Evolutionary conservation across 2,888 invertebrate genomes (phyloP), one percentile per base, ranked within the genome.

Genomic region (Synanthedon formicaeformis): DNA sequence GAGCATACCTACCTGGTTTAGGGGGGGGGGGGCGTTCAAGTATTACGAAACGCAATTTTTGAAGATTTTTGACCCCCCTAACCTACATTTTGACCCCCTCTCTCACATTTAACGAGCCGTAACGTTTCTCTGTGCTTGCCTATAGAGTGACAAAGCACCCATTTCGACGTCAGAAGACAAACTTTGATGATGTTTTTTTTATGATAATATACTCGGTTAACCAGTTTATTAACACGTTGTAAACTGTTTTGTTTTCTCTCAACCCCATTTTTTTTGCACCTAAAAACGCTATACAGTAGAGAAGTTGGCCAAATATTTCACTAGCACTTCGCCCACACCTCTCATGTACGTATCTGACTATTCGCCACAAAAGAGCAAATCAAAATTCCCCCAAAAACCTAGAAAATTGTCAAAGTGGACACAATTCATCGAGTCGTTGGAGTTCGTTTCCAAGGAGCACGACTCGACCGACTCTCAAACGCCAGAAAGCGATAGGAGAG

Each of bases 281-380:
- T 10, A 13, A 16, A 49, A 18, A 49, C 16, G 49, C 49, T 49
- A 18, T 49, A 53, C 51, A 56, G 51, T 40, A 48, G 16, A 40
- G 12, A 64, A 58, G 52, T 51, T 59, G 57, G 62, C 68, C 0
- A 67, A 72, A 50, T 52, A 58, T 13, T 66, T 72, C 0, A 55
- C 67, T 0, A 70, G 74, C 55, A 69, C 64, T 8, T 67, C 77
- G 0, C 78, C 78, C 0, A 64, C 62, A 0, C 75, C 75, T 0
- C 16, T 79, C 0, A 69, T 81, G 65, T 78, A 73, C 0, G 69
- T 78, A n/a, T 67, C 68, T 0, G 81, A 81, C 51, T 78, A 80
- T 54, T 67, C 76, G 0, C 70, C 45, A 0, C 75, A 0, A 71
- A 65, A 61, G 0, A 40, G 51, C 1, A 58, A 54, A 8, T 45